Percentiles rank a stretch among this genome's conserved stretches.
These are phyloP conservation scores for Argyresthia albistria DNA, from an alignment of 2,888 invertebrate genomes.

Conservation along the genomic window DNA sequence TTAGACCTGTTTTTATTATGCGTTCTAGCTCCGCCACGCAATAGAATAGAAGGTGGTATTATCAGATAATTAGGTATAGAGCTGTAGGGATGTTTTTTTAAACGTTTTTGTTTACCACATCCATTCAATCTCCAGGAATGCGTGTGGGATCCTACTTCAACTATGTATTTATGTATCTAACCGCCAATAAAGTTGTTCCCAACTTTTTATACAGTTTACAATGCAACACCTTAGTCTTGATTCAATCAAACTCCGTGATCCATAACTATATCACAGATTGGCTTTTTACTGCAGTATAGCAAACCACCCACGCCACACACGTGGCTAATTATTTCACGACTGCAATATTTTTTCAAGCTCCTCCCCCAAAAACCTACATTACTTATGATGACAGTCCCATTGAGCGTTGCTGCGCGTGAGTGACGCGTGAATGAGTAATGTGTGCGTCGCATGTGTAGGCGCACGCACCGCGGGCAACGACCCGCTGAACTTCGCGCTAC, in stretches of 20 bases:
- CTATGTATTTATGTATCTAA: too few species aligned
- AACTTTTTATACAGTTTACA: neutral
- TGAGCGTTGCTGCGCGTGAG: neutral
- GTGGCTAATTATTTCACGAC: too few species aligned
- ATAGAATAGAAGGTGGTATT: neutral
- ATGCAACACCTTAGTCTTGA: too few species aligned
- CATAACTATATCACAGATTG: too few species aligned
- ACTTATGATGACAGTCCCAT: neutral
- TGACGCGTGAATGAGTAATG: conserved; percentile 19
- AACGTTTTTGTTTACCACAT: too few species aligned
- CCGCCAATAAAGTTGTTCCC: neutral
- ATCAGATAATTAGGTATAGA: conserved; percentile 2
- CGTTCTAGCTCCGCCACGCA: conserved; percentile 10
- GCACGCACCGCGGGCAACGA: conserved; percentile 43
- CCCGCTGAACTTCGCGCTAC: conserved; percentile 61
- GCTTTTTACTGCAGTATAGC: too few species aligned
- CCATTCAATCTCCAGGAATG: too few species aligned
- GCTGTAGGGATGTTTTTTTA: neutral
- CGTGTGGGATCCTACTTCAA: too few species aligned
- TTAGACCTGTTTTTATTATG: conserved; percentile 23
- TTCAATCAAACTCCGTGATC: too few species aligned
- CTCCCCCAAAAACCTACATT: neutral
- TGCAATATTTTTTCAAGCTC: too few species aligned
- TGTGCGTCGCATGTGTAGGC: conserved; percentile 31
- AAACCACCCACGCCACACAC: too few species aligned